A percentile compares a stretch with the other conserved stretches of the same genome.
Conservation (phyloP, 64 coral and sea anemone genomes). For the Porites australiensis region DNA sequence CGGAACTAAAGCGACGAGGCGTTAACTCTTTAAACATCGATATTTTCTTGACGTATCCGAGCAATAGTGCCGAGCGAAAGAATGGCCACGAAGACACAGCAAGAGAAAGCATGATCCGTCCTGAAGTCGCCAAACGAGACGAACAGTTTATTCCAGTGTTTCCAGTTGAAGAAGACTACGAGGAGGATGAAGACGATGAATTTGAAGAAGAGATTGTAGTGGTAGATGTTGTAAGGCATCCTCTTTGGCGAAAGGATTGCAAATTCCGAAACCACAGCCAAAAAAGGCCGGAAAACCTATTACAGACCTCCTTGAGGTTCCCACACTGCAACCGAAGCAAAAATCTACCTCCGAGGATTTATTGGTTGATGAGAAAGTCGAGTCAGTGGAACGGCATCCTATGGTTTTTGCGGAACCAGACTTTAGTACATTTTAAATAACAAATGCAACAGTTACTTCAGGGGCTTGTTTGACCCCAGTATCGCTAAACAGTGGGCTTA, state of each 20-base stretch:
- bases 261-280: constrained; percentile 5
- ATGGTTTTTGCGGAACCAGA: not conserved
- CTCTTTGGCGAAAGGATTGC: not conserved
- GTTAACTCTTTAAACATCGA: not conserved
- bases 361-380: constrained; percentile 13
- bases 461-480: too few relatives aligned
- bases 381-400: not conserved
- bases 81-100: not conserved
- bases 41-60: constrained; percentile 14
- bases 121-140: constrained; percentile 6
- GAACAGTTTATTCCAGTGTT: not conserved
- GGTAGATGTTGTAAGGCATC: not conserved
- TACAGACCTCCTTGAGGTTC: not conserved
- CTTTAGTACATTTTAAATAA: too few relatives aligned
- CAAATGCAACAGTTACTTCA: too few relatives aligned
- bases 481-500: too few relatives aligned
- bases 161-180: not conserved
- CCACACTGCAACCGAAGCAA: not conserved
- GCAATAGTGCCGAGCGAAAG: not conserved
- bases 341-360: not conserved
- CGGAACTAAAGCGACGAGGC: not conserved
- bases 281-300: not conserved
- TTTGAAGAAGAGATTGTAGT: constrained; percentile 12
- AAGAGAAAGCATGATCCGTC: not conserved
- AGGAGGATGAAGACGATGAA: constrained; percentile 5